A percentile compares a stretch with the other conserved stretches of the same genome.
phyloP scores from a whole-genome alignment of 2,888 invertebrate genomes.

The Malthinus flaveolus region DNA sequence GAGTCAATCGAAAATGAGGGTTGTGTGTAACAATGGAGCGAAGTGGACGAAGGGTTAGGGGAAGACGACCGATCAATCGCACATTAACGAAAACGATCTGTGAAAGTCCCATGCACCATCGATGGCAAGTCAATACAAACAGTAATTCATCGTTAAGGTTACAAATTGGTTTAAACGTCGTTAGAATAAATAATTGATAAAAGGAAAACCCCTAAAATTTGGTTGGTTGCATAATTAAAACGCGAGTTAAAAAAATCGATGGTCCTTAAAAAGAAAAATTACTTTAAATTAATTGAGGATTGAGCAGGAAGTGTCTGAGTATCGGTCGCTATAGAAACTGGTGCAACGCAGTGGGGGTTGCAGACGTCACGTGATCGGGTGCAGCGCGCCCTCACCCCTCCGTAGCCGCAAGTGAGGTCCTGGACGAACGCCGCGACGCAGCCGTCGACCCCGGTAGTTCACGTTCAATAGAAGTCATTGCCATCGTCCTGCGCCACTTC shows the following conservation, averaged over 20 bases:
- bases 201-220: not conserved
- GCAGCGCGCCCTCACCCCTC: slow-evolving; percentile 40
- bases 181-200: slow-evolving; percentile 4
- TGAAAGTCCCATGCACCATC: slow-evolving; percentile 5
- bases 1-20: no score
- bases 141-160: slow-evolving; percentile 7
- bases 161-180: slow-evolving; percentile 8
- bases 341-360: slow-evolving; percentile 42
- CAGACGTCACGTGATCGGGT: slow-evolving; percentile 43
- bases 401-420: slow-evolving; percentile 49
- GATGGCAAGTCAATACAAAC: slow-evolving; percentile 15
- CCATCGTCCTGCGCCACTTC: slow-evolving; percentile 44
- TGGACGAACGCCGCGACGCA: slow-evolving; percentile 47
- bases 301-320: slow-evolving; percentile 27
- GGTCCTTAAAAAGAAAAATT: not conserved
- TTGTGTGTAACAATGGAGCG: no score
- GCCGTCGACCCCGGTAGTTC: slow-evolving; percentile 58
- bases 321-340: slow-evolving; percentile 38
- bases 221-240: not conserved
- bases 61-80: slow-evolving; percentile 17
- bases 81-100: slow-evolving; percentile 12
- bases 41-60: slow-evolving; percentile 3
- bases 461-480: slow-evolving; percentile 60
- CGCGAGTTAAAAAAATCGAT: not conserved
- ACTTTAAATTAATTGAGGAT: slow-evolving; percentile 12